Base-by-base conservation (phyloP, 2,797 vertebrate genomes). In the Myiothlypis coronata region DNA sequence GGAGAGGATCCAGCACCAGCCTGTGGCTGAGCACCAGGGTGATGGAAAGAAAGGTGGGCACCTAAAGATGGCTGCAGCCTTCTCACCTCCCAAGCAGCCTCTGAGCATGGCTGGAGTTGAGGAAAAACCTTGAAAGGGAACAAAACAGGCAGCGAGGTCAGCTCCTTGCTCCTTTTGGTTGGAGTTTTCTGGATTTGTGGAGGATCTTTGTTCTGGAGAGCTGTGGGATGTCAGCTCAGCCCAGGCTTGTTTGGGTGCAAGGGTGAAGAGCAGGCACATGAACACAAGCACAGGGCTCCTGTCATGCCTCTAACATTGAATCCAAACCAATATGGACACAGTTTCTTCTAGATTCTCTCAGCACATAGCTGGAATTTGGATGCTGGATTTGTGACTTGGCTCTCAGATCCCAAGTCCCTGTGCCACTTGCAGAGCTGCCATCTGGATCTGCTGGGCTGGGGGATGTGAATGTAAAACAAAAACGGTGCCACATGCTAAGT, bases 271-370 rank as follows among this genome's bases (percentile, higher is more conserved):
- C 34, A 76, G n/a, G 43, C n/a, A 70, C 43, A 63, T 59, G 92
- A 50, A 61, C 47, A 24, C 41, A 39, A n/a, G 28, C 3, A 1
- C 15, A n/a, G 30, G 7, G 8, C 4, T 91, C 21, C 49, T 11
- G 4, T 15, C 22, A 6, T 39, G 12, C 35, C 32, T 55, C 44
- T 43, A 26, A 14, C 0, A 0, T 6, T 28, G 44, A 55, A 74
- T 44, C 11, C 59, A 55, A 85, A 39, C 37, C 30, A 44, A 15
- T 28, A 14, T 0, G 1, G 37, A 3, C 23, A 4, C 0, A 1
- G 8, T 35, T 69, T 24, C 32, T n/a, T 1, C 26, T 43, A 18
- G 3, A 8, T 24, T 57, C 30, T 76, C 41, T 74, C 24, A 74
- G 52, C 55, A 15, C 0, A 0, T 26, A 14, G 4, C n/a, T 81